phyloP scores from a whole-genome alignment of 2,113 vertebrate genomes.

The Sebastes fasciatus region DNA sequence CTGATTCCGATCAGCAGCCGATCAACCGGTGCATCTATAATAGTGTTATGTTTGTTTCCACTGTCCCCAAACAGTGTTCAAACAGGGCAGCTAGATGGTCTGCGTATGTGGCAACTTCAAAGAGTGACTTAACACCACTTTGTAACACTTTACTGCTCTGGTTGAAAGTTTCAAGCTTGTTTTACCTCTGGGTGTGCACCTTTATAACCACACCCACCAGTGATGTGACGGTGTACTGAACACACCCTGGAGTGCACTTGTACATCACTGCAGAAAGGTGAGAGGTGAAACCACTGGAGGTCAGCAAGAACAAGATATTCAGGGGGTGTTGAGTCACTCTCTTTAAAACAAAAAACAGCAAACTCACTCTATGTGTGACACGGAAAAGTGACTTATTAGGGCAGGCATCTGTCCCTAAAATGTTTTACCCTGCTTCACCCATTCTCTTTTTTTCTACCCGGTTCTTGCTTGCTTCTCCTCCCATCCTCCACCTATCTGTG shows the following conservation, averaged over 20 bases:
- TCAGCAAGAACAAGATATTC: neutral
- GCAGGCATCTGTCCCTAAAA: conserved; percentile 43
- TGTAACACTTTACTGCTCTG: neutral
- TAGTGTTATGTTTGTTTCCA: neutral
- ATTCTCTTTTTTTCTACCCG: conserved; percentile 32
- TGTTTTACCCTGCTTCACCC: neutral
- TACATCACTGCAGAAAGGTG: neutral
- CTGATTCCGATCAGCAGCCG: no score
- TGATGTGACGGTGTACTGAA: neutral
- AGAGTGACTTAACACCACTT: no score
- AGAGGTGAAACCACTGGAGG: neutral
- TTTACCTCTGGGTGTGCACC: neutral
- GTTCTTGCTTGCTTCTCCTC: neutral
- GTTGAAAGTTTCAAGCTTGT: neutral
- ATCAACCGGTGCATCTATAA: no score
- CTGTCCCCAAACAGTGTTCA: neutral
- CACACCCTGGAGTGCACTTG: neutral
- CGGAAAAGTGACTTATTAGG: conserved; percentile 28
- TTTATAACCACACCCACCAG: neutral
- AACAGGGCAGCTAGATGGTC: no score
- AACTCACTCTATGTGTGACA: neutral
- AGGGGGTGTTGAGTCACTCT: neutral
- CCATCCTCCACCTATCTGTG: conserved; percentile 9
- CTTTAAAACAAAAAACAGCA: neutral
- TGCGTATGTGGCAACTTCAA: no score